These are phyloP conservation scores for Hydrozoanthus tunicans DNA, from an alignment of 64 coral and sea anemone genomes.

Conservation along the genomic window DNA sequence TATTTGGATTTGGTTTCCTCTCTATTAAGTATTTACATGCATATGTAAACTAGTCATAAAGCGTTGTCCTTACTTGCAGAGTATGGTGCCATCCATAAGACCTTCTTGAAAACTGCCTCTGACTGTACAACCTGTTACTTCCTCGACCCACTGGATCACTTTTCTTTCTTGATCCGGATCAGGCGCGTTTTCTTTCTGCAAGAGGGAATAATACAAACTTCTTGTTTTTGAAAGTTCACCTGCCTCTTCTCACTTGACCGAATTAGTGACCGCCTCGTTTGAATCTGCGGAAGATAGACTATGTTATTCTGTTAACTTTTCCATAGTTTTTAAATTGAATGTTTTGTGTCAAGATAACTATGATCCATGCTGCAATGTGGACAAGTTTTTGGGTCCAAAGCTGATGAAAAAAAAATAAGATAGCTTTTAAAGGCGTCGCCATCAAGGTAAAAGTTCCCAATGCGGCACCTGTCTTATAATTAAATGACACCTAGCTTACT, in stretches of 20 bases:
- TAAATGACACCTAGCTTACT: no score
- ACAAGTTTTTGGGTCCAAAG: no score
- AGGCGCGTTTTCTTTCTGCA: not conserved
- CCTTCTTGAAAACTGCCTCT: constrained; percentile 34
- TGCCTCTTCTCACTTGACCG: not conserved
- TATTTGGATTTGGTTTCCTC: not conserved
- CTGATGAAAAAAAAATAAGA: no score
- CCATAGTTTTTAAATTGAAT: no score
- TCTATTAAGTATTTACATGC: not conserved
- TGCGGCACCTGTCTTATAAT: no score
- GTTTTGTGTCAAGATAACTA: no score
- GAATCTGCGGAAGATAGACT: no score
- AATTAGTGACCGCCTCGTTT: no score
- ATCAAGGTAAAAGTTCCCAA: no score
- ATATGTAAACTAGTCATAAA: not conserved
- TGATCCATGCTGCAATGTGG: no score
- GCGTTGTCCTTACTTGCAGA: constrained; percentile 26
- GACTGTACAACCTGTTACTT: not conserved
- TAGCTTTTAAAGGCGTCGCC: no score
- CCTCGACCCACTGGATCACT: constrained; percentile 27
- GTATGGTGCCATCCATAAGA: constrained; percentile 13
- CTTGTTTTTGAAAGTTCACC: not conserved
- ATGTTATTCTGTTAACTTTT: no score
- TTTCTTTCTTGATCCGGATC: constrained; percentile 9
- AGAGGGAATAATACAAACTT: not conserved